Evolutionary conservation across 2,888 invertebrate genomes (phyloP), one percentile per base, ranked within the genome.

Genomic region (Drosophila peninsularis): DNA sequence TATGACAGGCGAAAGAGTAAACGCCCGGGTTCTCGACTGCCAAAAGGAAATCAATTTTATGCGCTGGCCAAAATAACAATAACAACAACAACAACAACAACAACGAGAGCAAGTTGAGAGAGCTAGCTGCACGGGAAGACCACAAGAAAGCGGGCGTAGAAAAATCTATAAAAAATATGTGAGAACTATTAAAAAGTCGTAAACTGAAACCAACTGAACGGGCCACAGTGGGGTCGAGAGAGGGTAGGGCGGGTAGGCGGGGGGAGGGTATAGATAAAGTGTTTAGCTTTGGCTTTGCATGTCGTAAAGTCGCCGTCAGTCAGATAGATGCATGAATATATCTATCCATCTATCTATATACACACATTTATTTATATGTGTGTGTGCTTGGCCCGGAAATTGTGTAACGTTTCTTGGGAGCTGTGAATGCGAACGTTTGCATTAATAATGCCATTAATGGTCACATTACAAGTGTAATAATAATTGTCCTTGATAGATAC

Each of bases 141-240:
- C 66, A 62, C 67, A 76, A 82, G 75, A 66, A 65, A 69, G 66
- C 79, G 72, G 78, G 74, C 79, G 74, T 70, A 72, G 75, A 63
- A 62, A 78, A 76, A 80, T 80, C 87, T 90, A 89, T 88, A 81
- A 85, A 85, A 85, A 82, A 79, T 79, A 89, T 90, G 91, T 90
- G 91, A 90, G 90, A 90, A 91, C 91, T 91, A 91, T 91, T 91
- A 91, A 91, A 91, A 91, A 89, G 88, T 85, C 89, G 90, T 91
- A 91, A 91, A 90, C 82, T 63, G 54, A 63, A 63, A 66, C 62
- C 47, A 78, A 78, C 62, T 60, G 60, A 75, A 65, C 69, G 62
- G 47, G 14, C 14, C 17, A n/a, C 41, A 42, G 21, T 11, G 56
- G 17, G 27, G 27, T 42, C 30, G n/a, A 10, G 9, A 32, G 42